These are phyloP conservation scores for Hydractinia echinata DNA, from an alignment of 30 jellyfish, hydroid and myxozoan species.

Conservation along the genomic window DNA sequence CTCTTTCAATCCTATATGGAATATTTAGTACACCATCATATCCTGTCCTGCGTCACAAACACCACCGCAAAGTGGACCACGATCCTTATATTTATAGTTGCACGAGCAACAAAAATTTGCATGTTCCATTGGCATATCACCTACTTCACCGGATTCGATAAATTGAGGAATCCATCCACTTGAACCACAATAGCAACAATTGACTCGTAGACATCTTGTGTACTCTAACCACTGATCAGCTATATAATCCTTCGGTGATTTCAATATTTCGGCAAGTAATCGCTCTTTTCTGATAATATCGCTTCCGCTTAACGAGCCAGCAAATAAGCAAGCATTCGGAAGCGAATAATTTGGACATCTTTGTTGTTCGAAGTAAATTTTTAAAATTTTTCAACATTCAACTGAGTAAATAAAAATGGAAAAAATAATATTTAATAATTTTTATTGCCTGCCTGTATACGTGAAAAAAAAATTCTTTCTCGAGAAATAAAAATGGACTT, in stretches of 20 bases:
- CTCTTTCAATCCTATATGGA: too few relatives aligned
- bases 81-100: background rate
- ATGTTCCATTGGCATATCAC: background rate
- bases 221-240: slow-evolving; percentile 49
- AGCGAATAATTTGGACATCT: slow-evolving; percentile 40
- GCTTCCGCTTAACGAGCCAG: background rate
- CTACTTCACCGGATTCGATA: background rate
- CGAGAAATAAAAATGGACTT: too few relatives aligned
- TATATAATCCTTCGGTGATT: slow-evolving; percentile 21
- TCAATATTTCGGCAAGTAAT: background rate
- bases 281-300: too few relatives aligned
- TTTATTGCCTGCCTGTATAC: too few relatives aligned
- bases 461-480: too few relatives aligned
- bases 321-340: background rate
- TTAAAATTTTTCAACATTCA: slow-evolving; percentile 12
- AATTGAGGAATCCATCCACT: background rate
- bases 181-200: slow-evolving; percentile 41
- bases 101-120: slow-evolving; percentile 8
- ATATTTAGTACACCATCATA: too few relatives aligned
- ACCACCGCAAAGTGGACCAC: too few relatives aligned
- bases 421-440: too few relatives aligned
- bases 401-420: background rate
- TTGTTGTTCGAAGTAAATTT: slow-evolving; percentile 3
- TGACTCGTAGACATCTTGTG: slow-evolving; percentile 35
- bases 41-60: too few relatives aligned